Base-by-base conservation (phyloP, 2,888 invertebrate species). In the Eupithecia exiguata region DNA sequence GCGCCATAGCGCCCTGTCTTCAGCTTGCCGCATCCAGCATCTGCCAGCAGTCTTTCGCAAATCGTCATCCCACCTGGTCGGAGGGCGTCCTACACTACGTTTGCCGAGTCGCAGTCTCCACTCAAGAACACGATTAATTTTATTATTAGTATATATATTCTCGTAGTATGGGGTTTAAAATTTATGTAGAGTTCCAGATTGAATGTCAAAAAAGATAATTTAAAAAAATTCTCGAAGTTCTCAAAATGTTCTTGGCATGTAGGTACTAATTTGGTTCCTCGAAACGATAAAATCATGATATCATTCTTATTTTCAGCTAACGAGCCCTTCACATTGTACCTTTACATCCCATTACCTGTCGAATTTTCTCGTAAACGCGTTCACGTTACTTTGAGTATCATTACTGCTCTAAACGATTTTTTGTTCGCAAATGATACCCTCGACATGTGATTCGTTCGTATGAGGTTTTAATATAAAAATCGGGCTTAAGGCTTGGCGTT, bases 381-480 rank as follows among this genome's bases (percentile, higher is more conserved):
- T 71, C 81, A 83, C 79, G 76, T 81, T 81, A 79, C 77, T 58
- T 58, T 65, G 74, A 79, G 76, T 79, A 81, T 82, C 86, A 89
- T 89, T 83, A 85, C 74, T 77, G 75, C 72, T 81, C 85, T 88
- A 88, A 90, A 88, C 83, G 87, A 84, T 84, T 86, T 90, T 87
- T 88, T 83, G 79, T 80, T 78, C 78, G 80, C 83, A 87, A 91
- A 91, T 88, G 87, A 90, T 88, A 85, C 84, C 80, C 84, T 82
- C 80, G 80, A 78, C 79, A 82, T 71, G 43, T 70, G 63, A 73
- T 76, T 71, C 63, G 68, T 80, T 74, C 68, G 61, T 77, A 87
- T 87, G 87, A 88, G 85, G 77, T 87, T 89, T 88, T 90, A 90
- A 90, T 89, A 86, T 79, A 79, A 78, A 77, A 84, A 84, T 25